Evolutionary conservation across 1,140 invertebrate genomes (phyloP), one percentile per base, ranked within the genome.

Genomic region (Apis dorsata): DNA sequence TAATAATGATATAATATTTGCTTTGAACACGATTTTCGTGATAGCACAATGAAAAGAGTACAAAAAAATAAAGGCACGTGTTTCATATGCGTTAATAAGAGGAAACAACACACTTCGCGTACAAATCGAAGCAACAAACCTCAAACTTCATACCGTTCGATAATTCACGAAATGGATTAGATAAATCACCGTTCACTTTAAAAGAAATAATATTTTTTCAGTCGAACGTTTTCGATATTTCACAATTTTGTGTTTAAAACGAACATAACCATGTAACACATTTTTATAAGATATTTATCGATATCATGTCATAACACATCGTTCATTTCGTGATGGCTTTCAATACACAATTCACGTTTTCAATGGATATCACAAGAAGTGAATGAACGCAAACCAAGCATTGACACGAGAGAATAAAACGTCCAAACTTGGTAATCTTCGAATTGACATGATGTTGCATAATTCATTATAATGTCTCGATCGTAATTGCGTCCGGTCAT

Each of bases 381-480:
- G 28, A 73, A 53, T 44, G 59, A 66, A 68, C 15, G 28, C 62
- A 12, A 71, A 28, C 63, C 63, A 28, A 44, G n/a, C 34, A 15
- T 80, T 24, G 73, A 73, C 59, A 55, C 11, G 2, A 12, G 13
- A 24, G 12, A 28, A 53, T 65, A 44, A 53, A 65, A n/a, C 49
- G 28, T 65, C 13, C 21, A 53, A 74, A 34, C 28, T 24, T 11
- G 71, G 53, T 75, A 62, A 75, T 81, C 51, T 55, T 57, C 51
- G 60, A 28, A 81, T 28, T n/a, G 60, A 1, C 34, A 62, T 55
- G 70, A 73, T 73, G 11, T 63, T 75, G 71, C 79, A 51, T 75
- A 74, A 81, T 81, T 81, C 79, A 74, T 81, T 81, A 81, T 21
- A 75, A 15, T 63, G 79, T 75, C 24, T 28, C 28, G 71, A 11